Evolutionary conservation across 2,113 vertebrate genomes (phyloP), one percentile per base, ranked within the genome.

Genomic region (Chaetorhynchus papuensis): DNA sequence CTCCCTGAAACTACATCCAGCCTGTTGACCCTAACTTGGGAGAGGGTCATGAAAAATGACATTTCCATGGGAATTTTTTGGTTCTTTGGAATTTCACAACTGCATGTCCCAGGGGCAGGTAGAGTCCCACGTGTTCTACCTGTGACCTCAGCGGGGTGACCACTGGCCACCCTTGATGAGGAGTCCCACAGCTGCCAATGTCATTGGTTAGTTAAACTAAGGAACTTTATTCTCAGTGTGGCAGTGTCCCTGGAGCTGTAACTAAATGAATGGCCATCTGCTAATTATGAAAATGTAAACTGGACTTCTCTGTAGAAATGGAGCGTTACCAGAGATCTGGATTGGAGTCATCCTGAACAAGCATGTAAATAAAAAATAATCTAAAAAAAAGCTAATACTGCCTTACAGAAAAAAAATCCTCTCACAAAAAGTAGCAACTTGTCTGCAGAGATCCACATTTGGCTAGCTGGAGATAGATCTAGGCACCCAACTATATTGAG

Each of bases 81-180:
- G 12, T 44, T 87, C 50, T 81, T 82, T 60, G 37, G 56, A 59
- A 31, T 11, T 0, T 3, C 41, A 15, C 47, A 54, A 4, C 23
- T 1, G 1, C 7, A 1, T 35, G 23, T 65, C 52, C 11, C 13
- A 57, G 61, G 19, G 30, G 30, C 35, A 21, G 9, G 49, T 3
- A 7, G 37, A 56, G 63, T 42, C 50, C 71, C 30, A 0, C 0
- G 0, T 35, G 19, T 78, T 74, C 19, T 26, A 0, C 11, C 15
- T 63, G 45, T 42, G 42, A 30, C 2, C 30, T n/a, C 28, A 7
- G 8, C 0, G 0, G 24, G 27, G 2, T 79, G 53, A 37, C 22
- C 28, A 1, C 16, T 72, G 65, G 13, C 27, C 17, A 22, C n/a
- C 42, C 31, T 22, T 28, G 13, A 2, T 13, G 60, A 30, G 54